A percentile compares a stretch with the other conserved stretches of the same genome.
Conservation (phyloP, 2,797 vertebrate species). For the Brachymystax lenok region DNA sequence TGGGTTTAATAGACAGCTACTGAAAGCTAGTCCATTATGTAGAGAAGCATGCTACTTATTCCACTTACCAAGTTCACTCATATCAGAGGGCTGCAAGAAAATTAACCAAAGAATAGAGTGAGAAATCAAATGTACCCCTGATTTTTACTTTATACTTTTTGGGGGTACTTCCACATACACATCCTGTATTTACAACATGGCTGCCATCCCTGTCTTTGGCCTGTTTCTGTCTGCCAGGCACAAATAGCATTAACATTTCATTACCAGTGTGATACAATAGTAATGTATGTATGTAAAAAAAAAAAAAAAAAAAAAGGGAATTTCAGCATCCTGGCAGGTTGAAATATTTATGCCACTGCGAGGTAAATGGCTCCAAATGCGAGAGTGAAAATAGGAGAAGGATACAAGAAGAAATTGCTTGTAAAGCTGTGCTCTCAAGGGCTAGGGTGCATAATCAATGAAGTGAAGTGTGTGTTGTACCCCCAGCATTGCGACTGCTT, state of each 20-base stretch:
- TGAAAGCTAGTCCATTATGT: conserved; percentile 56
- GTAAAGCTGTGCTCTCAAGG: conserved; percentile 73
- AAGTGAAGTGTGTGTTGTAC: conserved; percentile 63
- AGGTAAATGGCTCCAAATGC: conserved; percentile 70
- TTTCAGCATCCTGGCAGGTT: conserved; percentile 49
- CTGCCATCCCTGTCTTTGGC: conserved; percentile 35
- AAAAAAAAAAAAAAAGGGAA: conserved; percentile 41
- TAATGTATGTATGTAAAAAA: conserved; percentile 54
- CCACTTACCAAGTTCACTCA: not conserved
- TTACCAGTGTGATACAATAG: conserved; percentile 63
- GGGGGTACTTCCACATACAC: conserved; percentile 7
- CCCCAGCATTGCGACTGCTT: conserved; percentile 54
- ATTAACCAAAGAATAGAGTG: no score
- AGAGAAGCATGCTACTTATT: conserved; percentile 26
- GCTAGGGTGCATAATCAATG: conserved; percentile 77
- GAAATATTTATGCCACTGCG: conserved; percentile 70
- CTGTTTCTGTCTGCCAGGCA: conserved; percentile 49
- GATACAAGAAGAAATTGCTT: conserved; percentile 61
- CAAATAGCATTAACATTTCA: conserved; percentile 71
- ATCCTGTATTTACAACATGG: conserved; percentile 26
- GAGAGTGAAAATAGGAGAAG: conserved; percentile 56
- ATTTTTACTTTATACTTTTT: conserved; percentile 7
- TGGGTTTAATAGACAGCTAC: conserved; percentile 60
- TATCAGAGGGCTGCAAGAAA: not conserved
- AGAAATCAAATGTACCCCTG: conserved; percentile 26